Evolutionary conservation across 2,888 invertebrate species (phyloP).

Genomic region (Mesorhabditis spiculigera): DNA sequence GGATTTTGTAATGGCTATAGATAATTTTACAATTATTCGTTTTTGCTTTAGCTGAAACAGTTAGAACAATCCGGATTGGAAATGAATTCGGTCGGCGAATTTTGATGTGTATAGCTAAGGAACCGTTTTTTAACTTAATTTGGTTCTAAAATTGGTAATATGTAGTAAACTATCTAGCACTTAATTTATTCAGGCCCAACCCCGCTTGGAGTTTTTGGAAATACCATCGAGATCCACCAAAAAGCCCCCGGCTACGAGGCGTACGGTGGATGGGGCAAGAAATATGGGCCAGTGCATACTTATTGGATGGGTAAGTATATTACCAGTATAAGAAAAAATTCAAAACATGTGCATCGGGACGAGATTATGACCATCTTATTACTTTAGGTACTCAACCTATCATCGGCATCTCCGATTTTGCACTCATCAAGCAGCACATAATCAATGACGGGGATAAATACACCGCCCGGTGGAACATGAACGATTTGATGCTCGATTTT

Average conservation of each 20-base stretch:
- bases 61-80: too few relatives aligned
- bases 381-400: conserved; percentile 21
- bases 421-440: conserved; percentile 25
- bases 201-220: conserved; percentile 23
- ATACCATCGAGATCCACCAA: conserved; percentile 15
- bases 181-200: conserved; percentile 16
- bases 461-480: conserved; percentile 20
- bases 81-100: too few relatives aligned
- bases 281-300: conserved; percentile 25
- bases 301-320: conserved; percentile 18
- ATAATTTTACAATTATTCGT: too few relatives aligned
- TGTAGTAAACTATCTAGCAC: too few relatives aligned
- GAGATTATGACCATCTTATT: too few relatives aligned
- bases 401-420: conserved; percentile 19
- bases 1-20: too few relatives aligned
- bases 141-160: too few relatives aligned
- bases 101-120: too few relatives aligned
- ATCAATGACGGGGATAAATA: conserved; percentile 29
- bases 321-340: background rate
- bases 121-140: too few relatives aligned
- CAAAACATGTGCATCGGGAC: background rate
- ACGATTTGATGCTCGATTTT: conserved; percentile 7
- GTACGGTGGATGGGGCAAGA: conserved; percentile 17
- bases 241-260: conserved; percentile 21
- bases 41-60: too few relatives aligned